phyloP scores from a whole-genome alignment of 1,140 invertebrate species.

The Teleogryllus occipitalis region DNA sequence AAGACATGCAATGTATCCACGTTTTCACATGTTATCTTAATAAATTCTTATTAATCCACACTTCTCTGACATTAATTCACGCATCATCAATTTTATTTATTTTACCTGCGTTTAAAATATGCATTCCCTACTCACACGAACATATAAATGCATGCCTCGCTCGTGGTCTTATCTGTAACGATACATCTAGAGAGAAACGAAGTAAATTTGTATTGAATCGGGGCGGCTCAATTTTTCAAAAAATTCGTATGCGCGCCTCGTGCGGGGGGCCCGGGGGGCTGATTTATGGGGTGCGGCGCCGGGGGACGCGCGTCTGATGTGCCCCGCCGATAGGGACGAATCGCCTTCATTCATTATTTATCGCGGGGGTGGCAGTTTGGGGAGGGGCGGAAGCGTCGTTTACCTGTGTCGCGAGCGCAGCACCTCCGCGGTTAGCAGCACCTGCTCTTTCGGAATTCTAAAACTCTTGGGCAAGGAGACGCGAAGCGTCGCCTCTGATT shows the following conservation, averaged over 20 bases:
- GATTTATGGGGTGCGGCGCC: background rate
- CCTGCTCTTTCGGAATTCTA: too few species aligned
- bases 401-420: background rate
- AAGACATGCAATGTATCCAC: too few species aligned
- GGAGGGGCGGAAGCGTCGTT: background rate
- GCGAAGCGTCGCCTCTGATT: too few species aligned
- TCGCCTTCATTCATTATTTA: slow-evolving; percentile 1
- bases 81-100: too few species aligned
- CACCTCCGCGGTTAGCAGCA: too few species aligned
- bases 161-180: background rate
- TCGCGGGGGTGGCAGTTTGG: background rate
- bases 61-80: too few species aligned
- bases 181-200: background rate
- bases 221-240: background rate
- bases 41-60: too few species aligned
- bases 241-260: background rate
- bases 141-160: background rate
- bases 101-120: too few species aligned
- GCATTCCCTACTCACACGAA: too few species aligned
- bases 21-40: too few species aligned
- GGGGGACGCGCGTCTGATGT: background rate
- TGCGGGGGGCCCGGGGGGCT: background rate
- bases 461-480: too few species aligned
- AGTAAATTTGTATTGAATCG: background rate
- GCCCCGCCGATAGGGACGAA: background rate